phyloP scores from a whole-genome alignment of 2,888 invertebrate species.

The Drosophila phalerata region DNA sequence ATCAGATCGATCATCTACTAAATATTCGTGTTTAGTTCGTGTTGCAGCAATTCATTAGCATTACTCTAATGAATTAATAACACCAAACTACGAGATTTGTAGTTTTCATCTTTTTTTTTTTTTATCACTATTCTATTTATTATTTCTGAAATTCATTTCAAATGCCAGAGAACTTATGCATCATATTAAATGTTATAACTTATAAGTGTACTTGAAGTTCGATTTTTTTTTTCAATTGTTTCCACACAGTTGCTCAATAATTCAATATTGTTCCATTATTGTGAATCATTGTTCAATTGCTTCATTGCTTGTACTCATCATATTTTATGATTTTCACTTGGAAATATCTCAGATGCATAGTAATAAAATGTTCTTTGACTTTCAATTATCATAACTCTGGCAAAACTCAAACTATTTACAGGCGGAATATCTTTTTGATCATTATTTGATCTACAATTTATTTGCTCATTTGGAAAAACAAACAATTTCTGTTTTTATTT shows the following conservation, averaged over 20 bases:
- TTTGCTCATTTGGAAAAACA: no score
- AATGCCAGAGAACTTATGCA: background rate
- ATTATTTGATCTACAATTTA: background rate
- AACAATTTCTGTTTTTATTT: no score
- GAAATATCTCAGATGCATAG: background rate
- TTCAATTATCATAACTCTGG: constrained; percentile 5
- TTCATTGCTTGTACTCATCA: constrained; percentile 1
- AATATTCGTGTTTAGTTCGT: constrained; percentile 13
- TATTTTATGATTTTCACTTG: constrained; percentile 33
- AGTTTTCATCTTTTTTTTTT: constrained; percentile 48
- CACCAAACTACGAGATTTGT: constrained; percentile 74
- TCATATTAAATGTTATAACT: background rate
- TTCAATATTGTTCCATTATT: constrained; percentile 8
- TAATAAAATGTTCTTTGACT: background rate
- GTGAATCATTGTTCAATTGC: constrained; percentile 33
- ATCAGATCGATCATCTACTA: constrained; percentile 35
- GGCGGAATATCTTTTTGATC: constrained; percentile 1
- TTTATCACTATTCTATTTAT: constrained; percentile 34
- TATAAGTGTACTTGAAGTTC: constrained; percentile 22
- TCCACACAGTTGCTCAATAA: constrained; percentile 4
- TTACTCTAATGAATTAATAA: constrained; percentile 72
- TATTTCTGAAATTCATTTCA: no score
- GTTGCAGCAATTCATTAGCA: constrained; percentile 66
- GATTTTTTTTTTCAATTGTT: constrained; percentile 2
- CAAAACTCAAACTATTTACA: background rate